phyloP scores from a whole-genome alignment of 2,888 invertebrate genomes.

The Drosophila meridiana region DNA sequence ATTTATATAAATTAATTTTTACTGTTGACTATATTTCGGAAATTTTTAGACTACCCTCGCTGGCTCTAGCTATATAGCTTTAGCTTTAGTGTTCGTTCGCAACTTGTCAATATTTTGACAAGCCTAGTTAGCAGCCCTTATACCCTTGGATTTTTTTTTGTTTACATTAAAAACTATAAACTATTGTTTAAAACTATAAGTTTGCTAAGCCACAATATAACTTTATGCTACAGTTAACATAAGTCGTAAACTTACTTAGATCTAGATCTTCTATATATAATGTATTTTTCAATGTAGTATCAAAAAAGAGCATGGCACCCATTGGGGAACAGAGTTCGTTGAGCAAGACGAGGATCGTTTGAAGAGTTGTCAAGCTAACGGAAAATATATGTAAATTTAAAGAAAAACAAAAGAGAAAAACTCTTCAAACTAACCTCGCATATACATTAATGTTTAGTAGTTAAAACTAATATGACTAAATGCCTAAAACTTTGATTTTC shows the following conservation, averaged over 20 bases:
- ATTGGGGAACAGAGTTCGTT: constrained; percentile 78
- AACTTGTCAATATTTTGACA: background rate
- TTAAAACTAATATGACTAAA: constrained; percentile 59
- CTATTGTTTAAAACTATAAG: constrained; percentile 77
- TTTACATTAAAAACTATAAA: constrained; percentile 54
- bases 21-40: background rate
- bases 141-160: background rate
- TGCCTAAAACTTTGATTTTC: constrained; percentile 71
- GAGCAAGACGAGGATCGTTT: constrained; percentile 49
- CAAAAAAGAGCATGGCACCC: constrained; percentile 78
- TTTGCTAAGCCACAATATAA: constrained; percentile 78
- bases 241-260: constrained; percentile 29
- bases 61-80: background rate
- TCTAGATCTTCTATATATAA: constrained; percentile 13
- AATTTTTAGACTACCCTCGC: constrained; percentile 1
- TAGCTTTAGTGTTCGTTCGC: background rate
- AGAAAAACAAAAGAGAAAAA: background rate
- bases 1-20: background rate
- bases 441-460: constrained; percentile 28
- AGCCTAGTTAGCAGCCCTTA: constrained; percentile 10
- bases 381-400: background rate
- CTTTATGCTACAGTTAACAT: constrained; percentile 52
- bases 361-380: background rate
- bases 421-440: constrained; percentile 1
- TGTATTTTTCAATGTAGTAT: constrained; percentile 43